Evolutionary conservation across 1,140 invertebrate species (phyloP).

Genomic region (Neotoxoptera formosana): DNA sequence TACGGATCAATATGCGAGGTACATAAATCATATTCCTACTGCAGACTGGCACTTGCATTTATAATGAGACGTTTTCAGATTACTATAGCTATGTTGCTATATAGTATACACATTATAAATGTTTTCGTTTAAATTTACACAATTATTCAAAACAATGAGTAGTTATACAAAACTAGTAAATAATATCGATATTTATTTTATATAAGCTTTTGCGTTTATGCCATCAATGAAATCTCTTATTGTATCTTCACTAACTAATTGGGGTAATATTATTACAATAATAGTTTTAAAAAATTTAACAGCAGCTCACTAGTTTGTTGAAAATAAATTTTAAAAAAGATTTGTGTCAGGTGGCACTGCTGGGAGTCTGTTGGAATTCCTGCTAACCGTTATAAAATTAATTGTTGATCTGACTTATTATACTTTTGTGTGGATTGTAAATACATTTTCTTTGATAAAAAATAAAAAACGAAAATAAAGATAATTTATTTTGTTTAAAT

Average conservation of each 20-base stretch:
- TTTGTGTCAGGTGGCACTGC: too few relatives aligned
- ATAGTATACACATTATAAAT: not conserved
- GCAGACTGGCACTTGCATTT: not conserved
- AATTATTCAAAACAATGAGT: not conserved
- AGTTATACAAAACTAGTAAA: not conserved
- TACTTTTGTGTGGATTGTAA: too few relatives aligned
- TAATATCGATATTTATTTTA: not conserved
- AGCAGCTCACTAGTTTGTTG: not conserved
- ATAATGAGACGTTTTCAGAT: slow-evolving; percentile 4
- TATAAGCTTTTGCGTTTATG: not conserved
- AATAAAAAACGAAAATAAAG: not conserved
- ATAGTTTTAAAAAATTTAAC: not conserved
- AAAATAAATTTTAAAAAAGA: not conserved
- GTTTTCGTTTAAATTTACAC: not conserved
- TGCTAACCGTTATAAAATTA: too few relatives aligned
- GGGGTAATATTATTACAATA: not conserved
- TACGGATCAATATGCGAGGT: slow-evolving; percentile 9
- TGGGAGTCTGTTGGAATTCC: too few relatives aligned
- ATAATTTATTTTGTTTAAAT: not conserved
- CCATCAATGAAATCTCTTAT: not conserved
- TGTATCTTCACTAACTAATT: not conserved
- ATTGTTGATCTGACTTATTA: too few relatives aligned
- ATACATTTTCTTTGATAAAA: too few relatives aligned
- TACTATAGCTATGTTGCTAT: not conserved
- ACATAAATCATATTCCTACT: slow-evolving; percentile 2